Conservation (phyloP, 2,888 invertebrate genomes). For the Temnothorax ravouxi region DNA sequence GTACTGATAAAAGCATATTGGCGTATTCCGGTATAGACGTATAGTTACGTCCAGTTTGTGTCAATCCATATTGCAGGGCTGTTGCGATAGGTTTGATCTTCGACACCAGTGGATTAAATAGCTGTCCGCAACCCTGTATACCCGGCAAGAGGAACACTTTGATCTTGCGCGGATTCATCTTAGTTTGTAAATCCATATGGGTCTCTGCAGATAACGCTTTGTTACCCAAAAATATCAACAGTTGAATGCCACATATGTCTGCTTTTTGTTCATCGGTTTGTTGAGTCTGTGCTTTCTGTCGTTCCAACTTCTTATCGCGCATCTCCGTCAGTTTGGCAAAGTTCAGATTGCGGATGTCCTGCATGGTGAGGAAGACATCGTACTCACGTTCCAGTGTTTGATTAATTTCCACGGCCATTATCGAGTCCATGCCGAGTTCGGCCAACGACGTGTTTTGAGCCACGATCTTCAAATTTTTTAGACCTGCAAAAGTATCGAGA, state of each 20-base stretch:
- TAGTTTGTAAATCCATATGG: slow-evolving; percentile 75
- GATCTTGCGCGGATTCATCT: slow-evolving; percentile 65
- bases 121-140: slow-evolving; percentile 83
- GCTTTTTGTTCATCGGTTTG: not conserved
- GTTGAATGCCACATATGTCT: slow-evolving; percentile 8
- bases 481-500: slow-evolving; percentile 75
- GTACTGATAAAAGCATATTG: slow-evolving; percentile 57
- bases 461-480: slow-evolving; percentile 88
- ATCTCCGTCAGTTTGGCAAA: slow-evolving; percentile 89
- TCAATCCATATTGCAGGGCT: slow-evolving; percentile 75
- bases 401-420: slow-evolving; percentile 99
- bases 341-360: slow-evolving; percentile 94
- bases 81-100: slow-evolving; percentile 81
- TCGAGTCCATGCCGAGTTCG: slow-evolving; percentile 98
- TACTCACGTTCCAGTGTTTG: slow-evolving; percentile 96
- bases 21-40: slow-evolving; percentile 48
- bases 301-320: slow-evolving; percentile 68
- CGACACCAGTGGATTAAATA: slow-evolving; percentile 81
- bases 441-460: slow-evolving; percentile 92
- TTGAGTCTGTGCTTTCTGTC: slow-evolving; percentile 32
- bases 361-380: slow-evolving; percentile 94
- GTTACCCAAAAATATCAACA: slow-evolving; percentile 64
- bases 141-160: slow-evolving; percentile 85
- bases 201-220: slow-evolving; percentile 60
- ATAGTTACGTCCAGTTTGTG: not conserved